Percentiles rank a stretch among this genome's conserved stretches.
Conservation (phyloP, 2,113 vertebrate genomes). For the Crocuta crocuta region DNA sequence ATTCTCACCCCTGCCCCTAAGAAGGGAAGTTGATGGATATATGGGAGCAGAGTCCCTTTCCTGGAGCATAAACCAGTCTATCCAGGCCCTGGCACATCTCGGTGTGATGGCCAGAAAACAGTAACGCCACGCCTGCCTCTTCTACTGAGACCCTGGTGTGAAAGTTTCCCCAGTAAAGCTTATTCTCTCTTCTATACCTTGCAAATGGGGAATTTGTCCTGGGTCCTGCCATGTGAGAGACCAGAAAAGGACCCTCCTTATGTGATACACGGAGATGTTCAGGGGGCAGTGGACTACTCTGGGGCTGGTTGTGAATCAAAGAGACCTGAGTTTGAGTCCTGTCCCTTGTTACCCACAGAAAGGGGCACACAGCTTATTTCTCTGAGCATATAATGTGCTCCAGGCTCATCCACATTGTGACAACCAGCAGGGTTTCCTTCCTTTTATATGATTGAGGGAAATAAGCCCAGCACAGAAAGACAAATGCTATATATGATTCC, state of each 20-base stretch:
- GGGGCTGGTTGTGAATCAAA: not conserved
- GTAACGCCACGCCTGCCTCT: not conserved
- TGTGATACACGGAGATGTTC: not conserved
- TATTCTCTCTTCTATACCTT: not conserved
- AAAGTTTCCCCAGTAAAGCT: not conserved
- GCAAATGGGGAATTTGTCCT: not conserved
- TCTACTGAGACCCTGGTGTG: not conserved
- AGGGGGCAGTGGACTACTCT: not conserved
- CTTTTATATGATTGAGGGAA: not conserved
- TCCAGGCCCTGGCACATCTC: not conserved
- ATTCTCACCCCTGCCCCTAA: not conserved
- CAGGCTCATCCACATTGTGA: not conserved
- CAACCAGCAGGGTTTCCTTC: not conserved
- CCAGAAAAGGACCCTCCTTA: not conserved
- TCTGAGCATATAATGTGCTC: fast-evolving
- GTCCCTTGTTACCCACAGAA: not conserved
- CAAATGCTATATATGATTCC: not conserved
- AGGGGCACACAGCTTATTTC: not conserved
- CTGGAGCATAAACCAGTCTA: too few species aligned
- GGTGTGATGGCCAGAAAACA: not conserved
- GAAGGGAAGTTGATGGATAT: not conserved
- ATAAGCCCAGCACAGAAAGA: not conserved
- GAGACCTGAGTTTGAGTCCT: not conserved
- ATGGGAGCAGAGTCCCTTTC: not conserved
- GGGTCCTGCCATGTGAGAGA: not conserved